These are phyloP conservation scores for Apteryx owenii DNA, from an alignment of 2,113 vertebrate genomes.

Conservation along the genomic window DNA sequence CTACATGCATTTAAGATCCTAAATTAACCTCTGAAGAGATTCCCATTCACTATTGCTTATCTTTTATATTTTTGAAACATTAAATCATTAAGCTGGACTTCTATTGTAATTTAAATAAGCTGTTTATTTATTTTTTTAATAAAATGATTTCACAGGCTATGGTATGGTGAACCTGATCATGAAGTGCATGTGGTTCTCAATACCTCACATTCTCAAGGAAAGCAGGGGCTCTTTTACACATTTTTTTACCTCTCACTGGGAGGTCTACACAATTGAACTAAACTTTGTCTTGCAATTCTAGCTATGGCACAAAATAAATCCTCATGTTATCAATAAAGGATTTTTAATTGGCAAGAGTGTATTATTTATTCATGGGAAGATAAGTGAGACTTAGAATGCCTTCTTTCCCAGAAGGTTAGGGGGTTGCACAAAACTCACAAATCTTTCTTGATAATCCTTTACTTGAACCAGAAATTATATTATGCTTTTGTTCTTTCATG, in stretches of 20 bases:
- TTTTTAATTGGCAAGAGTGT: slow-evolving; percentile 49
- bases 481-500: slow-evolving; percentile 67
- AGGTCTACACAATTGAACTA: not conserved
- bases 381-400: slow-evolving; percentile 39
- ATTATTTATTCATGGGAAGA: slow-evolving; percentile 58
- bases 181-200: not conserved
- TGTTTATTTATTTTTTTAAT: not conserved
- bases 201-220: not conserved
- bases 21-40: not conserved
- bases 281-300: not conserved
- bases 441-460: slow-evolving; percentile 69
- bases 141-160: not conserved
- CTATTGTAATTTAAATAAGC: not conserved
- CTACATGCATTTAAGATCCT: not conserved
- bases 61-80: not conserved
- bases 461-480: slow-evolving; percentile 64
- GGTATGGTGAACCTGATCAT: fast-evolving
- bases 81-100: not conserved
- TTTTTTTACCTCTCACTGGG: not conserved
- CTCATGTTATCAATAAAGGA: slow-evolving; percentile 44
- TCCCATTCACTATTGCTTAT: not conserved
- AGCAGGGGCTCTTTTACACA: not conserved
- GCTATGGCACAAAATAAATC: slow-evolving; percentile 44
- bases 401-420: slow-evolving; percentile 59
- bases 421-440: slow-evolving; percentile 53